Evolutionary conservation across 37 sponge, comb jelly and placozoan species (phyloP).

Genomic region (Beroe ovata): DNA sequence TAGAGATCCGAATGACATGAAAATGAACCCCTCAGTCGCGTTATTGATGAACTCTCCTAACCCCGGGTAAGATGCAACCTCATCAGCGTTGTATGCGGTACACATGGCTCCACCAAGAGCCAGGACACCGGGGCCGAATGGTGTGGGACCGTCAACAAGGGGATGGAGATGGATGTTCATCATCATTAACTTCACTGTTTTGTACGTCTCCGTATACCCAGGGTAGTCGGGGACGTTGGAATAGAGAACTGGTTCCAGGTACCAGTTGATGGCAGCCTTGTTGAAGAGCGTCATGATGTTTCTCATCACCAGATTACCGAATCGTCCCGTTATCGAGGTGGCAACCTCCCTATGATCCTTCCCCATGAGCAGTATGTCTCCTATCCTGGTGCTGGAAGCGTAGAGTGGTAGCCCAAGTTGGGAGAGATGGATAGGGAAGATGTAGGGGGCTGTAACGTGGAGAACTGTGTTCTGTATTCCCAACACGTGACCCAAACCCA

Average conservation of each 20-base stretch:
- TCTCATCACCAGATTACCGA: background rate
- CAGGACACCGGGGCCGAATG: constrained; percentile 24
- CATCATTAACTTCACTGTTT: constrained; percentile 29
- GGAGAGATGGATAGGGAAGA: constrained; percentile 23
- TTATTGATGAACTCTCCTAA: background rate
- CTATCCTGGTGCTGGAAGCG: constrained; percentile 23
- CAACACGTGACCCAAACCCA: constrained; percentile 20
- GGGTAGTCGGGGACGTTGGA: constrained; percentile 32
- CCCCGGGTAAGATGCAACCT: background rate
- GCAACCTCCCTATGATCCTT: background rate
- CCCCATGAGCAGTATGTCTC: constrained; percentile 7
- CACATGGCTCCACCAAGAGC: constrained; percentile 34
- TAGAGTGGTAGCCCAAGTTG: constrained; percentile 32
- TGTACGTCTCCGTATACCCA: constrained; percentile 33
- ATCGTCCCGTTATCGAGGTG: background rate
- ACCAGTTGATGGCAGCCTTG: background rate
- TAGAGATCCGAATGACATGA: constrained; percentile 56
- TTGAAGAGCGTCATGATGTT: constrained; percentile 4
- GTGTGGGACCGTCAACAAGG: constrained; percentile 30
- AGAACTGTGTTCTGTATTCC: constrained; percentile 26
- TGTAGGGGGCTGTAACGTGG: constrained; percentile 36
- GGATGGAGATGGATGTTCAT: constrained; percentile 48
- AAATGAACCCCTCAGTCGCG: constrained; percentile 21
- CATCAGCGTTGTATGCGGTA: background rate
- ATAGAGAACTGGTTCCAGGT: constrained; percentile 19